Percentiles rank a stretch among this genome's conserved stretches.
These are phyloP conservation scores for Rhinopithecus roxellana DNA, from an alignment of 2,113 vertebrate genomes.

Conservation along the genomic window DNA sequence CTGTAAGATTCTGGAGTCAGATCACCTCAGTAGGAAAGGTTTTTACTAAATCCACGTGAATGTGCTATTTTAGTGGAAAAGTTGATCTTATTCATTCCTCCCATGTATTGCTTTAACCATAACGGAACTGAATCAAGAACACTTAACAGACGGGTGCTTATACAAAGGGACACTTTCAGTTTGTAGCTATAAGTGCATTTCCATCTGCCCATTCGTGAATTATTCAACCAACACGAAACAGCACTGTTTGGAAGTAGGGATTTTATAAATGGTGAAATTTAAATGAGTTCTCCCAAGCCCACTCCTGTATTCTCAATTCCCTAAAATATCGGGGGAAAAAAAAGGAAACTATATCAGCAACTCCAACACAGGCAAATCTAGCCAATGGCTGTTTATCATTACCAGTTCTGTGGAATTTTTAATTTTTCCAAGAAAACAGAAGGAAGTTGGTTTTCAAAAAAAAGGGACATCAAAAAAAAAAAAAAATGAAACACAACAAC, in stretches of 20 bases:
- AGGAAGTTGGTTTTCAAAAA: conserved; percentile 36
- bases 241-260: not conserved
- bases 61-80: not conserved
- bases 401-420: not conserved
- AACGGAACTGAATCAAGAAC: conserved; percentile 10
- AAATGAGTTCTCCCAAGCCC: conserved; percentile 30
- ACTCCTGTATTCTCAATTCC: conserved; percentile 28
- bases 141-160: not conserved
- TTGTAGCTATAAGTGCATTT: conserved; percentile 44
- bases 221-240: conserved; percentile 57
- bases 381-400: conserved; percentile 18
- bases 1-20: not conserved
- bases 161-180: not conserved
- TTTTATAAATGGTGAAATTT: conserved; percentile 56
- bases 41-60: conserved; percentile 2
- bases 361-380: conserved; percentile 39
- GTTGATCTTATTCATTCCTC: conserved; percentile 32
- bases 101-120: not conserved
- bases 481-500: not conserved
- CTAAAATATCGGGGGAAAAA: not conserved
- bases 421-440: conserved; percentile 44
- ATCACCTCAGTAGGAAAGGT: not conserved
- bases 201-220: conserved; percentile 68
- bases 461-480: not conserved
- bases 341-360: conserved; percentile 37